A percentile compares a stretch with the other conserved stretches of the same genome.
Conservation (phyloP, 2,113 vertebrate genomes). For the Tenrec ecaudatus region DNA sequence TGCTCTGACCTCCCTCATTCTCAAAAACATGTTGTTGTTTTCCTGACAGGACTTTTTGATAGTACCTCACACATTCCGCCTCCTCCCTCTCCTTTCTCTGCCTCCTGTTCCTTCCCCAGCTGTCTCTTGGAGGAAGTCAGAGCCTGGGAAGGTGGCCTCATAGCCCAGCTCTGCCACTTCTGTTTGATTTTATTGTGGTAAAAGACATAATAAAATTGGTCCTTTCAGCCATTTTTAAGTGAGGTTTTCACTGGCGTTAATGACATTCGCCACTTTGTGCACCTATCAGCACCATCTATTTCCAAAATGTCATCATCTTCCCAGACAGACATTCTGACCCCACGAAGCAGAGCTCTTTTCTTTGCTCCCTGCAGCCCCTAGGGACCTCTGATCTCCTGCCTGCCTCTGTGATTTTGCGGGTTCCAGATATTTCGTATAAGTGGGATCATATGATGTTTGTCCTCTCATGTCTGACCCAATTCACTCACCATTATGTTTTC, state of each 20-base stretch:
- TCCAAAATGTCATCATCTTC: not conserved
- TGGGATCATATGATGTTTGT: not conserved
- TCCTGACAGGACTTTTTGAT: not conserved
- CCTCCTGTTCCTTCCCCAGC: not conserved
- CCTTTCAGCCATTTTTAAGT: not conserved
- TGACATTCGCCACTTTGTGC: not conserved
- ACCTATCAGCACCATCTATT: not conserved
- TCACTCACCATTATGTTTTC: not conserved
- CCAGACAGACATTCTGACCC: not conserved
- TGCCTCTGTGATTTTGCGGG: not conserved
- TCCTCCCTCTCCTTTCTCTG: not conserved
- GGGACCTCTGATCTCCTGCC: not conserved
- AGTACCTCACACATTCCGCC: not conserved
- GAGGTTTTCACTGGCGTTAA: not conserved
- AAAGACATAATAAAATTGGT: not conserved
- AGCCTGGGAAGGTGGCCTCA: not conserved
- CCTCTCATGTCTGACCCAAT: not conserved
- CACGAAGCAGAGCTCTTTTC: not conserved
- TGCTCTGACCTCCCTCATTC: no score
- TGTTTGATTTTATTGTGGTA: not conserved
- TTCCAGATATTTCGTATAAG: not conserved
- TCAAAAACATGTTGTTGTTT: no score
- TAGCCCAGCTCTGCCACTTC: not conserved
- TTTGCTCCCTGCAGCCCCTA: no score
- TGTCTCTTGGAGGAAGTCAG: not conserved